Conservation (phyloP, 2,888 invertebrate species). For the Hoplodrina ambigua region DNA sequence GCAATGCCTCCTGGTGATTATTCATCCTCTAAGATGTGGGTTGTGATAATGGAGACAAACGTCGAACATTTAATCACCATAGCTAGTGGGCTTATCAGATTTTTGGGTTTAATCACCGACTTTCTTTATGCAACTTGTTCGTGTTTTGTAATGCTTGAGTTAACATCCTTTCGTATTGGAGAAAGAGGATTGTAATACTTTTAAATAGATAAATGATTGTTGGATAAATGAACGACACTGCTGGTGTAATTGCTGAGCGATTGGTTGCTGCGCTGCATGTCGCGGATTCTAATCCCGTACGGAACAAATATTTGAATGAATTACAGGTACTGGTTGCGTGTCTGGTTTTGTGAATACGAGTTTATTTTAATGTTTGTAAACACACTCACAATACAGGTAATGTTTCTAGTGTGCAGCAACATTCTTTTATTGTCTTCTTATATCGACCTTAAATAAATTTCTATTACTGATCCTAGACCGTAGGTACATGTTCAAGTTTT, state of each 20-base stretch:
- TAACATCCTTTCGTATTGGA: constrained; percentile 23
- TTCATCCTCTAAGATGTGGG: constrained; percentile 60
- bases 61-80: constrained; percentile 46
- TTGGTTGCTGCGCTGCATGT: too few relatives aligned
- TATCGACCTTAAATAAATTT: neutral
- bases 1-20: constrained; percentile 60
- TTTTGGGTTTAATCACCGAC: constrained; percentile 27
- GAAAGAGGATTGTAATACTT: constrained; percentile 14
- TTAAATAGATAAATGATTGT: constrained; percentile 2
- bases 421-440: too few relatives aligned
- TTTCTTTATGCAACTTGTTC: constrained; percentile 39
- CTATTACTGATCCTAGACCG: too few relatives aligned
- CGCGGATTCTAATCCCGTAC: too few relatives aligned
- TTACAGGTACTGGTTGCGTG: too few relatives aligned
- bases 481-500: neutral
- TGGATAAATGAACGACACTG: neutral
- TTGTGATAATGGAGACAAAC: constrained; percentile 56
- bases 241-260: too few relatives aligned
- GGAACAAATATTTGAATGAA: too few relatives aligned
- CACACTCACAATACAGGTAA: too few relatives aligned
- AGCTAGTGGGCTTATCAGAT: constrained; percentile 34
- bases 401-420: too few relatives aligned
- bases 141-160: constrained; percentile 40
- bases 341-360: too few relatives aligned
- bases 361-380: too few relatives aligned